phyloP scores from a whole-genome alignment of 2,888 invertebrate genomes.

The Dryococelus australis region DNA sequence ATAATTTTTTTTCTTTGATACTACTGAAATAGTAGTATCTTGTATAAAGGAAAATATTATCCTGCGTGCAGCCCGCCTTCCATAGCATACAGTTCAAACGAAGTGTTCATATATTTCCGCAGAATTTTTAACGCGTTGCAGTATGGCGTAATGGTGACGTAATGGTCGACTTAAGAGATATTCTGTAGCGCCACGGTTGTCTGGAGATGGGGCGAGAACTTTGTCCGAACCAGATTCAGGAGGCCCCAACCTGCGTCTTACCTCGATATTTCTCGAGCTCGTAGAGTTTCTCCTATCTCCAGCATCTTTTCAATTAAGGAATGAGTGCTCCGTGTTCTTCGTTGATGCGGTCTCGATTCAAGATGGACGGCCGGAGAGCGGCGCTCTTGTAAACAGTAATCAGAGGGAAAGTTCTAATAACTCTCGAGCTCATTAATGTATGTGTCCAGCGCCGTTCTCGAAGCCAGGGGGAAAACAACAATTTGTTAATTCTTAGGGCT shows the following conservation, averaged over 20 bases:
- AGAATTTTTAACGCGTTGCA: too few species aligned
- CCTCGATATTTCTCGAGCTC: not conserved
- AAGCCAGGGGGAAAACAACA: not conserved
- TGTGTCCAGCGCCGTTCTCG: not conserved
- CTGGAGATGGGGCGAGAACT: not conserved
- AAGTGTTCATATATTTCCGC: too few species aligned
- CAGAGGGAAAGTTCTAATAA: not conserved
- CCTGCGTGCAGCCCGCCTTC: too few species aligned
- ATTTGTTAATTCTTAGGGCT: not conserved
- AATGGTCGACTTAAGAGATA: not conserved
- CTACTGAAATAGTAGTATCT: too few species aligned
- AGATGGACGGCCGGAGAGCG: not conserved
- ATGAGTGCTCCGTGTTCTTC: not conserved
- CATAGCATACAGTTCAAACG: too few species aligned
- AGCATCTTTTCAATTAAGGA: conserved; percentile 16
- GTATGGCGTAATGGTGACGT: not conserved
- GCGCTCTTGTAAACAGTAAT: not conserved
- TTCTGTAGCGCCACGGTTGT: not conserved
- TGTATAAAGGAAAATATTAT: too few species aligned
- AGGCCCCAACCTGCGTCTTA: not conserved
- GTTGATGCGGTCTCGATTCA: not conserved
- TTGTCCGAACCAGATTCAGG: not conserved
- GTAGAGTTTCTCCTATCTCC: not conserved
- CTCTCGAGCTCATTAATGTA: not conserved
- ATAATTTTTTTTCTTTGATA: too few species aligned